Evolutionary conservation across 2,888 invertebrate genomes (phyloP).

Genomic region (Plemyria rubiginata): DNA sequence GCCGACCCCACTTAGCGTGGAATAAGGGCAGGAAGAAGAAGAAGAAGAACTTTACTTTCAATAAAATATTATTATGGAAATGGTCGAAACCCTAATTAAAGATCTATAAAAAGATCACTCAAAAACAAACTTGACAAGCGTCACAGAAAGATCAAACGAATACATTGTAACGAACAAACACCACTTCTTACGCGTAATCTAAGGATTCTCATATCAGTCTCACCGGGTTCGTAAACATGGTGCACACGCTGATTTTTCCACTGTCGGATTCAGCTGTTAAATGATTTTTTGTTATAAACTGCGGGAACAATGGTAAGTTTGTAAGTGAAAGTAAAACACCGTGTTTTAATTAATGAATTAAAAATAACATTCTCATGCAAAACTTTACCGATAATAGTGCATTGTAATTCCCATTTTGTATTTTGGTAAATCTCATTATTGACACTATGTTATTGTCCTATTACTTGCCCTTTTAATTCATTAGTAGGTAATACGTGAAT

Average conservation of each 20-base stretch:
- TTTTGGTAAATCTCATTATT: too few species aligned
- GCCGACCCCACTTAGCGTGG: too few species aligned
- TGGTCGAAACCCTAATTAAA: not conserved
- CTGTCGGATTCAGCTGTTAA: conserved; percentile 32
- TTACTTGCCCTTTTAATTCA: too few species aligned
- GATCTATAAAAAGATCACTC: not conserved
- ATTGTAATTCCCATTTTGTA: too few species aligned
- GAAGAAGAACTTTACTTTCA: too few species aligned
- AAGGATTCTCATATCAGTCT: conserved; percentile 48
- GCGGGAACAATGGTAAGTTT: conserved; percentile 34
- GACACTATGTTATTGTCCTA: too few species aligned
- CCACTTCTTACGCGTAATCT: conserved; percentile 25
- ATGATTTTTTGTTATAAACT: conserved; percentile 24
- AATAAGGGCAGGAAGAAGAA: too few species aligned
- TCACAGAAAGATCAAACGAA: conserved; percentile 28
- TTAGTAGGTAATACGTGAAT: too few species aligned
- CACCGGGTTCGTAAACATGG: conserved; percentile 39
- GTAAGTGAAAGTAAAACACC: too few species aligned
- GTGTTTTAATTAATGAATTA: too few species aligned
- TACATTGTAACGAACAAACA: conserved; percentile 32
- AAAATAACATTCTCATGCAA: too few species aligned
- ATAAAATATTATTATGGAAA: not conserved
- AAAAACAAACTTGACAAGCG: conserved; percentile 19
- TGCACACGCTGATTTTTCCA: conserved; percentile 34
- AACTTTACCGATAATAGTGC: too few species aligned